Percentiles rank a stretch among this genome's conserved stretches.
Conservation (phyloP, 2,888 invertebrate species). For the Griposia aprilina region DNA sequence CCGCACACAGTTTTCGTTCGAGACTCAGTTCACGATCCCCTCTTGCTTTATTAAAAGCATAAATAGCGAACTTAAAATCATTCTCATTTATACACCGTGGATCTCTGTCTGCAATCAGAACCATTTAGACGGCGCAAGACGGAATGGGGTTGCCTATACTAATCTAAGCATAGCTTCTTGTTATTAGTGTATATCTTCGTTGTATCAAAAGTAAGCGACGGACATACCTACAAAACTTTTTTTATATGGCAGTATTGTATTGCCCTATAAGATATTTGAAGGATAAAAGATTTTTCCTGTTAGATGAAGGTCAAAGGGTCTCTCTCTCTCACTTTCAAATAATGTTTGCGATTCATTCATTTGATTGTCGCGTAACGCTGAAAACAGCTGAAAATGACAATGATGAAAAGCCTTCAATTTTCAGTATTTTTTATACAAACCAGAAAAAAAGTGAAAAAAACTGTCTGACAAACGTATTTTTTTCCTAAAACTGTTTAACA, state of each 20-base stretch:
- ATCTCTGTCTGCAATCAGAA: slow-evolving; percentile 34
- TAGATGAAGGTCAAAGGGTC: neutral
- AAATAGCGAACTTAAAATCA: slow-evolving; percentile 28
- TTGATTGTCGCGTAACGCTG: neutral
- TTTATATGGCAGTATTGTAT: slow-evolving; percentile 7
- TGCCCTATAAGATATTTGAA: slow-evolving; percentile 10
- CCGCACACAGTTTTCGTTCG: neutral
- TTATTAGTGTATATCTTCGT: slow-evolving; percentile 3
- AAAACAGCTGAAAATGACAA: neutral
- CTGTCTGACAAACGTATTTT: neutral
- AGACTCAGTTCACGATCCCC: neutral
- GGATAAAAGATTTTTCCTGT: neutral
- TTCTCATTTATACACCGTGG: slow-evolving; percentile 36
- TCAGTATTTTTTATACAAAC: neutral
- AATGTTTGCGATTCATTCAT: neutral
- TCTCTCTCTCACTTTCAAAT: neutral
- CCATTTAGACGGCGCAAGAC: slow-evolving; percentile 14
- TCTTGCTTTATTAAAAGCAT: slow-evolving; percentile 21
- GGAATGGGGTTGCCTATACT: slow-evolving; percentile 28
- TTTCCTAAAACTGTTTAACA: neutral
- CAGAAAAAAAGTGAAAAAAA: too few species aligned
- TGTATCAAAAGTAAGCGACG: slow-evolving; percentile 19
- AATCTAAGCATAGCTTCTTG: slow-evolving; percentile 5
- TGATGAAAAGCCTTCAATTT: neutral
- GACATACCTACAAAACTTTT: slow-evolving; percentile 18